Base-by-base conservation (phyloP, 1,140 invertebrate genomes). In the Pogonognathellus flavescens region DNA sequence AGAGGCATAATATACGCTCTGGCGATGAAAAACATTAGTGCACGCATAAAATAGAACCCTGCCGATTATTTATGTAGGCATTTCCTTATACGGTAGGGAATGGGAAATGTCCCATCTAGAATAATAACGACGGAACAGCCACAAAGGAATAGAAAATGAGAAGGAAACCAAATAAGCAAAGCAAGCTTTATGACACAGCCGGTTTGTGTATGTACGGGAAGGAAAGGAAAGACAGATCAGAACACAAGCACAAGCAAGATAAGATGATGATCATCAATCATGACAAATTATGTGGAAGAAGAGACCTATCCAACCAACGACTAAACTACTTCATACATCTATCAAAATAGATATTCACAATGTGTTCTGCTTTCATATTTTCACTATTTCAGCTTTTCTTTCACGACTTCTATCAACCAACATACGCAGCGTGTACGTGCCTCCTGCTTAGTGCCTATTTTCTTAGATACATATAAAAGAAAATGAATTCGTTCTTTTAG, bases 221-320 rank as follows among this genome's bases (percentile, higher is more conserved):
- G 31, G 41, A 50, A 76, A 49, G n/a, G 70, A 9, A 76, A 50
- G 70, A 76, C 31, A 76, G 41, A 49, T 76, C 41, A 41, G 70
- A 76, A 76, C 70, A 76, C 22, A 76, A 49, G 70, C 70, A 76
- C 70, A 76, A 76, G 70, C 70, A 76, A 76, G 70, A 76, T 76
- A 76, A 76, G 70, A 76, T 76, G 70, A 76, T 76, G 31, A 76
- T 76, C 70, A 76, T 76, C 70, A 76, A 76, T 76, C 70, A 76
- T 76, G 70, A 76, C 70, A 76, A 76, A 76, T 76, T 76, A 76
- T 76, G 70, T 76, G 70, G 70, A 76, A 76, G 70, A 76, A 76
- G 70, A 31, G 41, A 76, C 70, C 31, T 31, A 76, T 76, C 70
- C 31, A 76, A 76, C 31, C 70, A 76, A 76, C 31, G 70, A 76